Evolutionary conservation across 2,797 vertebrate species (phyloP).

Genomic region (Channa striata): DNA sequence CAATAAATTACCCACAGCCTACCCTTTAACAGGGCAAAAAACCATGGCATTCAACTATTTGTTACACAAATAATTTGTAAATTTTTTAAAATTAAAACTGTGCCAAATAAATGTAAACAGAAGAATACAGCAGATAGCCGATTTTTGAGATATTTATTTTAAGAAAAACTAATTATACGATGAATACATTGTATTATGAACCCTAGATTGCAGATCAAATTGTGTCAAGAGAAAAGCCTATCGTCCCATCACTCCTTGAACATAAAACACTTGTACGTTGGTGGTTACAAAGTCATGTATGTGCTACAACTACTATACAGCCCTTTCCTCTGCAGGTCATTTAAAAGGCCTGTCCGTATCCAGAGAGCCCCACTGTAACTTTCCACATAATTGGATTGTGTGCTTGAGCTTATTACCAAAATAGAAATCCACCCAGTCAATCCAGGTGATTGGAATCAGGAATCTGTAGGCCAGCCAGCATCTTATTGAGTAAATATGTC

Average conservation of each 20-base stretch:
- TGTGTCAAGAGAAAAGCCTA: too few relatives aligned
- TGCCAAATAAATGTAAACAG: too few relatives aligned
- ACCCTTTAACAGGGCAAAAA: too few relatives aligned
- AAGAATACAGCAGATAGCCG: too few relatives aligned
- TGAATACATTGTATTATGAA: too few relatives aligned
- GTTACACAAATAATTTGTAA: too few relatives aligned
- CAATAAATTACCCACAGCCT: too few relatives aligned
- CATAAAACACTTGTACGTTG: not conserved
- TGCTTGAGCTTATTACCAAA: slow-evolving; percentile 79
- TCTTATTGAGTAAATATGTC: slow-evolving; percentile 59
- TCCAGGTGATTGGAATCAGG: slow-evolving; percentile 75
- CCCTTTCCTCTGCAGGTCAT: slow-evolving; percentile 49
- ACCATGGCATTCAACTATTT: too few relatives aligned
- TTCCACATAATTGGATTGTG: slow-evolving; percentile 81
- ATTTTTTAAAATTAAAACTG: too few relatives aligned
- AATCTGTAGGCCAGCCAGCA: slow-evolving; percentile 55
- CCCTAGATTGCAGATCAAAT: too few relatives aligned
- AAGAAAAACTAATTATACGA: too few relatives aligned
- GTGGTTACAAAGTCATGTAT: not conserved
- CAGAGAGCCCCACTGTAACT: slow-evolving; percentile 59
- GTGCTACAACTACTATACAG: slow-evolving; percentile 17
- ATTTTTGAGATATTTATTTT: too few relatives aligned
- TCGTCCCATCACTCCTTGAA: not conserved
- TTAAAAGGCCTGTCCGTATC: slow-evolving; percentile 42
- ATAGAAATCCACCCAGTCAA: slow-evolving; percentile 71